Percentiles rank a stretch among this genome's conserved stretches.
These are phyloP conservation scores for Serilophus lunatus DNA, from an alignment of 2,113 vertebrate species.

Conservation along the genomic window DNA sequence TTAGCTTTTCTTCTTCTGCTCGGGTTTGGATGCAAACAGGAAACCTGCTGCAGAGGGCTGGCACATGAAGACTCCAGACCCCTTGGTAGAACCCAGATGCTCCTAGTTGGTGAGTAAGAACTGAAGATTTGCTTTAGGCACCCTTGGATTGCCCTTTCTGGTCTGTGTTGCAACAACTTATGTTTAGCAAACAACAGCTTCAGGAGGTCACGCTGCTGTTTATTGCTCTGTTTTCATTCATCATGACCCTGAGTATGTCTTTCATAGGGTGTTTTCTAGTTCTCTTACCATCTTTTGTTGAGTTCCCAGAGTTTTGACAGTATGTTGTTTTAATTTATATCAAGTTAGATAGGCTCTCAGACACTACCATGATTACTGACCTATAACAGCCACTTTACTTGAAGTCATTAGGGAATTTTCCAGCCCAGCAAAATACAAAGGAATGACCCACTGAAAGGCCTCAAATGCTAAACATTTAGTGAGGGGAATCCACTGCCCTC, in stretches of 20 bases:
- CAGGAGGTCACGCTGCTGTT: neutral
- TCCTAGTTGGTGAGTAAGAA: neutral
- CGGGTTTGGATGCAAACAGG: neutral
- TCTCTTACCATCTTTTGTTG: neutral
- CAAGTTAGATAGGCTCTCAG: slow-evolving; percentile 25
- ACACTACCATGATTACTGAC: slow-evolving; percentile 20
- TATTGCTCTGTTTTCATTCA: neutral
- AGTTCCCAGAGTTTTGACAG: neutral
- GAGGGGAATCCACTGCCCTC: neutral
- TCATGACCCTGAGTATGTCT: neutral
- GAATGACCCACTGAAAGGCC: slow-evolving; percentile 1
- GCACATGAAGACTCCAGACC: neutral
- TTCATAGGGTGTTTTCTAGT: neutral
- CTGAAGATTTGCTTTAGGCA: neutral
- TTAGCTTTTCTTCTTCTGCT: neutral
- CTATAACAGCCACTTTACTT: slow-evolving; percentile 6
- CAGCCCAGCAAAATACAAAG: slow-evolving; percentile 6
- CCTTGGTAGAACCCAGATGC: neutral
- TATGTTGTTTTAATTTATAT: neutral
- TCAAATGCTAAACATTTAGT: neutral
- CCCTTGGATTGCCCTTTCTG: neutral
- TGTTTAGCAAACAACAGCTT: neutral
- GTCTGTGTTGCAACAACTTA: neutral
- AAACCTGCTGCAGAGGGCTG: neutral
- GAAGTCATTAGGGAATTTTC: slow-evolving; percentile 28